Evolutionary conservation across 2,888 invertebrate species (phyloP).

Genomic region (Deroplatys truncata): DNA sequence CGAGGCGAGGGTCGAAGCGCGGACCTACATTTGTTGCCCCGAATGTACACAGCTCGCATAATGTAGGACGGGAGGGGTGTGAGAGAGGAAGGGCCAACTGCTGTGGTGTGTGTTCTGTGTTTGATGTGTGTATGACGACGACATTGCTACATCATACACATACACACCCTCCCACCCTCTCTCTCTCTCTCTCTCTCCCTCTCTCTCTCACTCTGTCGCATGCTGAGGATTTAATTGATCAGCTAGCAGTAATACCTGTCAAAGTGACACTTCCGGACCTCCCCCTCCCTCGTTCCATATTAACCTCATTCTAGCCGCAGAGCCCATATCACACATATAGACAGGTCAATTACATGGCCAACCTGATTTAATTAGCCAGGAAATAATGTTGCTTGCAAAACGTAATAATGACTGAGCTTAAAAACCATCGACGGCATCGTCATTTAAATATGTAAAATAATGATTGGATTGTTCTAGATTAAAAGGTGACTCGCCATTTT

Average conservation of each 20-base stretch:
- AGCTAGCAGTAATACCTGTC: constrained; percentile 22
- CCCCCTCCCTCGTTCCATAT: constrained; percentile 2
- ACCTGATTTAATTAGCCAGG: constrained; percentile 6
- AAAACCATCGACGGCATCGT: background rate
- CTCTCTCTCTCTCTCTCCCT: background rate
- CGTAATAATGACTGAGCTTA: constrained; percentile 8
- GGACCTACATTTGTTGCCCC: background rate
- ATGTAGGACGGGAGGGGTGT: background rate
- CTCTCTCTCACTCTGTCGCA: background rate
- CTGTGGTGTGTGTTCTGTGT: constrained; percentile 8
- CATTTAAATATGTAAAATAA: constrained; percentile 12
- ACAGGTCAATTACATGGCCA: constrained; percentile 17
- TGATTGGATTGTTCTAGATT: background rate
- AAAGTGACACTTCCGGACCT: constrained; percentile 17
- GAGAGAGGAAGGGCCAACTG: background rate
- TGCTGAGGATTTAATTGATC: constrained; percentile 18
- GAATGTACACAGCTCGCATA: constrained; percentile 7
- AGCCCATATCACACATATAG: constrained; percentile 18
- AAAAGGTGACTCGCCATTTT: background rate
- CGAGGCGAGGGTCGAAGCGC: background rate
- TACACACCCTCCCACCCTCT: background rate
- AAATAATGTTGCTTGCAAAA: constrained; percentile 15
- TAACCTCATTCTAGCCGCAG: constrained; percentile 16
- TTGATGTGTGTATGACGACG: constrained; percentile 11
- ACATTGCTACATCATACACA: constrained; percentile 18